phyloP scores from a whole-genome alignment of 2,888 invertebrate species.

The Plusia festucae region DNA sequence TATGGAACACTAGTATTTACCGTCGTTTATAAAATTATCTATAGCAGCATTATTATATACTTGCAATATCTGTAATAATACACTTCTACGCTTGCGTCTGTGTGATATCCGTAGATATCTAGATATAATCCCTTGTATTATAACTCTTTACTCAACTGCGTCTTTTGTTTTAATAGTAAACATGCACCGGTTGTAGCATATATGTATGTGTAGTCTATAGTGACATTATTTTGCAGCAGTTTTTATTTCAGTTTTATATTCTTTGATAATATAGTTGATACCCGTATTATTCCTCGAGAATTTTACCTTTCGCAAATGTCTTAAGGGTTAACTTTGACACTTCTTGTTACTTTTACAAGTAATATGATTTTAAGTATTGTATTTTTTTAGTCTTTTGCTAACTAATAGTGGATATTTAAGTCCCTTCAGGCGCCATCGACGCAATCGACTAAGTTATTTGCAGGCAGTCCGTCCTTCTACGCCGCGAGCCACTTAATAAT shows the following conservation, averaged over 20 bases:
- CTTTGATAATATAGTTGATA: not conserved
- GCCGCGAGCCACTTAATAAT: conserved; percentile 75
- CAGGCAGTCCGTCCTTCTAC: conserved; percentile 53
- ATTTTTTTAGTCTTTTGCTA: not conserved
- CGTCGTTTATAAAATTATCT: conserved; percentile 32
- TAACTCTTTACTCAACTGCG: not conserved
- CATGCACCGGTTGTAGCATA: not conserved
- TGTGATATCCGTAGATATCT: conserved; percentile 1
- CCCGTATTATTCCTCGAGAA: not conserved
- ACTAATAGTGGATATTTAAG: not conserved
- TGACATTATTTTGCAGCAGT: not conserved
- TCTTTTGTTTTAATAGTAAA: not conserved
- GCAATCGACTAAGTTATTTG: conserved; percentile 50
- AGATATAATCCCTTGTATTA: not conserved
- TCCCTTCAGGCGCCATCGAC: conserved; percentile 35
- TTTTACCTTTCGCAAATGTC: not conserved
- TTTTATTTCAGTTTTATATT: not conserved
- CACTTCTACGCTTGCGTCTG: conserved; percentile 11
- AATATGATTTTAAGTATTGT: not conserved
- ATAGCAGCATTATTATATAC: conserved; percentile 20
- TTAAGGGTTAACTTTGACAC: not conserved
- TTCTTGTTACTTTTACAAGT: not conserved
- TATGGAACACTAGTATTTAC: conserved; percentile 31
- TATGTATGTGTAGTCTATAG: not conserved
- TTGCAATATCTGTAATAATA: conserved; percentile 37